phyloP scores from a whole-genome alignment of 2,888 invertebrate genomes.

The Stenodema calcarata region DNA sequence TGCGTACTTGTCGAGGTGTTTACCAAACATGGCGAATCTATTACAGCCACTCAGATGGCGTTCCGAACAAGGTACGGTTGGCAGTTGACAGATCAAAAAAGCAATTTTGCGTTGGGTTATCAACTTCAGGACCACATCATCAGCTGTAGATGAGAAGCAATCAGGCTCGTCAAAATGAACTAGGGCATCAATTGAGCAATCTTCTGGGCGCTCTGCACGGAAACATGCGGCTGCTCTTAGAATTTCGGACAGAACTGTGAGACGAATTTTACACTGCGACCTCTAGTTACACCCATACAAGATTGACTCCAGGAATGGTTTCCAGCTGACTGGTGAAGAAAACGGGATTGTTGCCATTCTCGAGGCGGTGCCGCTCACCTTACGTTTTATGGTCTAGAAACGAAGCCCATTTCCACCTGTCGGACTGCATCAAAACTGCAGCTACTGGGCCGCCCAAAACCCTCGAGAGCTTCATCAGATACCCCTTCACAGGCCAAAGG shows the following conservation, averaged over 20 bases:
- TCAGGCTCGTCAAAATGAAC: neutral
- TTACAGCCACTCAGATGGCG: neutral
- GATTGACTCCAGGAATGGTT: neutral
- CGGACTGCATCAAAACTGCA: slow-evolving; percentile 18
- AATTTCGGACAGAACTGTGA: neutral
- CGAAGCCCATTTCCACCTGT: slow-evolving; percentile 42
- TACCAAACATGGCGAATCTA: too few relatives aligned
- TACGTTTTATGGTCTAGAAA: neutral
- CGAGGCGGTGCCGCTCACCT: neutral
- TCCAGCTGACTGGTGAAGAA: too few relatives aligned
- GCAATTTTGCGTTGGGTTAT: neutral
- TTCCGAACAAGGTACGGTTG: neutral
- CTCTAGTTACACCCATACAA: too few relatives aligned
- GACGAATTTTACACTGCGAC: too few relatives aligned
- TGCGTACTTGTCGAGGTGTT: too few relatives aligned
- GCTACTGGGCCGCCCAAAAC: slow-evolving; percentile 54
- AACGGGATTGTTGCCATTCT: neutral
- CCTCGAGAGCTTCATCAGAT: too few relatives aligned
- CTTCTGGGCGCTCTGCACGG: too few relatives aligned
- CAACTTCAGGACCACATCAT: too few relatives aligned
- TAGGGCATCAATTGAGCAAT: too few relatives aligned
- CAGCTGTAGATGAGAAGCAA: neutral
- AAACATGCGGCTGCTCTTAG: neutral
- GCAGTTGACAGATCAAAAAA: neutral
- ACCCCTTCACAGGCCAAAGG: too few relatives aligned